A percentile compares a stretch with the other conserved stretches of the same genome.
phyloP scores from a whole-genome alignment of 2,797 vertebrate genomes.

The Sebastes jordani region DNA sequence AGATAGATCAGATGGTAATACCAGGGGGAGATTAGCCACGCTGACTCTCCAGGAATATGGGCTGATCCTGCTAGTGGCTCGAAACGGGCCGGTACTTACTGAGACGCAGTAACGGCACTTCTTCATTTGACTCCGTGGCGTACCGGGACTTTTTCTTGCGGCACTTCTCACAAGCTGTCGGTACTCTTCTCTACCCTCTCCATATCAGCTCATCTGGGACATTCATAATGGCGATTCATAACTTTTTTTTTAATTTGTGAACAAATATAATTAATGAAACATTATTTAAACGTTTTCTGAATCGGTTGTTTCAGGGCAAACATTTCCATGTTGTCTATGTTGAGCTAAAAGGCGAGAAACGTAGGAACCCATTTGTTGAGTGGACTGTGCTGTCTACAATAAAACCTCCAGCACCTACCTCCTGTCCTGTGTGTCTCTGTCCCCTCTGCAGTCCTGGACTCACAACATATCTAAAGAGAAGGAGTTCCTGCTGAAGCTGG shows the following conservation, averaged over 20 bases:
- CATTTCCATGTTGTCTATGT: neutral
- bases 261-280: too few species aligned
- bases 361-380: neutral
- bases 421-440: neutral
- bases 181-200: too few species aligned
- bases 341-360: neutral
- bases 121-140: too few species aligned
- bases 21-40: neutral
- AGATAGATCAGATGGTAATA: neutral
- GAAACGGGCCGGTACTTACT: too few species aligned
- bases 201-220: too few species aligned
- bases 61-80: neutral
- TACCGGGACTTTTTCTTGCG: too few species aligned
- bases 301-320: too few species aligned
- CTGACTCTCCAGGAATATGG: neutral
- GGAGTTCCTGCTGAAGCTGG: slow-evolving; percentile 90
- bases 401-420: neutral
- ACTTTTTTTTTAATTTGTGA: too few species aligned
- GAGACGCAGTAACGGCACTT: too few species aligned
- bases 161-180: too few species aligned
- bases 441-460: slow-evolving; percentile 88
- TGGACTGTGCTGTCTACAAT: neutral
- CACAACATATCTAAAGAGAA: slow-evolving; percentile 93
- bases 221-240: too few species aligned
- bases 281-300: too few species aligned